phyloP scores from a whole-genome alignment of 2,888 invertebrate species.

The Urechis unicinctus region DNA sequence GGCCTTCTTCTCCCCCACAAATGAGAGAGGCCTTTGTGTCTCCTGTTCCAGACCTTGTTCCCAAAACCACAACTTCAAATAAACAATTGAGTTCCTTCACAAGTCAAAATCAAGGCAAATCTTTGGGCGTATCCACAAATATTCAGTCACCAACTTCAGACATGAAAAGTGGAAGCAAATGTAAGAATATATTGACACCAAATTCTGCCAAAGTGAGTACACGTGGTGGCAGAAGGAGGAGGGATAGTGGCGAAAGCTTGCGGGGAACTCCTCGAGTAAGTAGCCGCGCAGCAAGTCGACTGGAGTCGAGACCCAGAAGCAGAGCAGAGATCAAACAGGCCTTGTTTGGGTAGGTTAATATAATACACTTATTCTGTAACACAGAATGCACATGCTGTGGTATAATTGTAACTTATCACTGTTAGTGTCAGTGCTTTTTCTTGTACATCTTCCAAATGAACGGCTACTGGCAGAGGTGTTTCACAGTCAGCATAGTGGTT shows the following conservation, averaged over 20 bases:
- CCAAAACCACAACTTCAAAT: not conserved
- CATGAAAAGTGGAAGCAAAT: not conserved
- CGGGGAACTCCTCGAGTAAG: not conserved
- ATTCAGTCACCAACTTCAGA: not conserved
- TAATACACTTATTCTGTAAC: no score
- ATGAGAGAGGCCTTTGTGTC: not conserved
- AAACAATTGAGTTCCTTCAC: not conserved
- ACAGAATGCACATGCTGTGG: no score
- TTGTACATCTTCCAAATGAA: no score
- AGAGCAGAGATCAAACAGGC: slow-evolving; percentile 21
- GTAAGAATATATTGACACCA: no score
- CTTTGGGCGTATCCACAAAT: not conserved
- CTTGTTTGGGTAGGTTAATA: no score
- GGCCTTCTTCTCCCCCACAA: not conserved
- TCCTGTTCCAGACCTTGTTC: not conserved
- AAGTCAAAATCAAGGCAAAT: not conserved
- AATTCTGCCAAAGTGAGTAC: no score
- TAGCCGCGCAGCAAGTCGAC: slow-evolving; percentile 4
- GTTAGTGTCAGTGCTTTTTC: no score
- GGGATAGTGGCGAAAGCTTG: no score
- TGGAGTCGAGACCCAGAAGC: slow-evolving; percentile 2
- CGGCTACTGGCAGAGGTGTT: no score
- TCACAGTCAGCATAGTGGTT: no score
- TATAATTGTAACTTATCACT: no score
- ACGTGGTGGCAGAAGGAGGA: no score